Percentiles rank a stretch among this genome's conserved stretches.
phyloP scores from a whole-genome alignment of 2,888 invertebrate species.

The Altica lythri region DNA sequence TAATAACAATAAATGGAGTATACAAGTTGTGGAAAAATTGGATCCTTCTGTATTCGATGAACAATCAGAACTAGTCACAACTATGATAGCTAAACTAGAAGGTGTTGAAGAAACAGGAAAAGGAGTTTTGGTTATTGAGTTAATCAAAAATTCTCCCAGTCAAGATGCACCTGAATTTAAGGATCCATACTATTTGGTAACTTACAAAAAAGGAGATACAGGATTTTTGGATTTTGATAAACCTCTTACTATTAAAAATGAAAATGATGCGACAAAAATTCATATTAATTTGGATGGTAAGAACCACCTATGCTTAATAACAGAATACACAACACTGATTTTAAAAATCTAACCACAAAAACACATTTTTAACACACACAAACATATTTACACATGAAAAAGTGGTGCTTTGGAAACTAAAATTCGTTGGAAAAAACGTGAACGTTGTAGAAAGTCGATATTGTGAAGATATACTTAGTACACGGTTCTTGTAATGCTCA shows the following conservation, averaged over 20 bases:
- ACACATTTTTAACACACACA: no score
- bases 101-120: neutral
- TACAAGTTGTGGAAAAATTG: no score
- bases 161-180: conserved; percentile 31
- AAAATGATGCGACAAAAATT: neutral
- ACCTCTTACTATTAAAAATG: conserved; percentile 31
- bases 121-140: neutral
- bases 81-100: conserved; percentile 6
- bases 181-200: conserved; percentile 30
- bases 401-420: no score
- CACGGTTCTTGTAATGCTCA: no score
- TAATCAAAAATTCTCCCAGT: neutral
- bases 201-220: conserved; percentile 26
- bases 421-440: no score
- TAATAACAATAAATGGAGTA: conserved; percentile 19
- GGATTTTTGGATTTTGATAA: conserved; percentile 30
- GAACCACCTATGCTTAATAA: no score
- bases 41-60: no score
- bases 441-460: no score
- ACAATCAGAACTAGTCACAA: conserved; percentile 19
- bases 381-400: no score
- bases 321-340: no score
- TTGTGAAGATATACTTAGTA: no score
- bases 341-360: no score
- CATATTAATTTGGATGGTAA: conserved; percentile 3